phyloP scores from a whole-genome alignment of 2,888 invertebrate genomes.

The Andrena haemorrhoa region DNA sequence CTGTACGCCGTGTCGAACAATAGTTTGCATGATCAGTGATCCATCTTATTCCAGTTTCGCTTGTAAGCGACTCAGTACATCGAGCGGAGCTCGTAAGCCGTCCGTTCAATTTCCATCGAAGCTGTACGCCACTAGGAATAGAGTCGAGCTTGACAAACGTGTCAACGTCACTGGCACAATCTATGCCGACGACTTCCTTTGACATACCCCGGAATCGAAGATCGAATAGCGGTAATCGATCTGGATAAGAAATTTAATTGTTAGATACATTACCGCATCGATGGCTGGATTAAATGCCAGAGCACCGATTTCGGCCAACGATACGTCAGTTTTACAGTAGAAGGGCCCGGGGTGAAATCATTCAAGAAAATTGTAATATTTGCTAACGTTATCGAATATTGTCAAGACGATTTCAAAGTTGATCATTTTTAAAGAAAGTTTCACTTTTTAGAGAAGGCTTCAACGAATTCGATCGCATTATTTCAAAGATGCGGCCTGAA shows the following conservation, averaged over 20 bases:
- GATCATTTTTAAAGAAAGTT: too few species aligned
- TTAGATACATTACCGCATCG: slow-evolving; percentile 31
- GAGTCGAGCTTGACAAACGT: slow-evolving; percentile 45
- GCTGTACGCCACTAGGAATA: slow-evolving; percentile 30
- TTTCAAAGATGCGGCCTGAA: too few species aligned
- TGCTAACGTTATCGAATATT: too few species aligned
- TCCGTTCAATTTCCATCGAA: slow-evolving; percentile 65
- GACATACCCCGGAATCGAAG: slow-evolving; percentile 16
- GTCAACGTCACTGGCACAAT: slow-evolving; percentile 54
- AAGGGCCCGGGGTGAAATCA: slow-evolving; percentile 14
- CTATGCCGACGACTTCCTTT: slow-evolving; percentile 23
- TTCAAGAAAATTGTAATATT: neutral
- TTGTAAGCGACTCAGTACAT: slow-evolving; percentile 68
- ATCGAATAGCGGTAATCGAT: slow-evolving; percentile 29
- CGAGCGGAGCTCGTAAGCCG: slow-evolving; percentile 57
- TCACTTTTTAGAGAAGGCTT: too few species aligned
- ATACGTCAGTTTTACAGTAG: neutral
- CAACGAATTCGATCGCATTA: too few species aligned
- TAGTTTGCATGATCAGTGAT: slow-evolving; percentile 66
- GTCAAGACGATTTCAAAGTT: too few species aligned
- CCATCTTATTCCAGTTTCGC: slow-evolving; percentile 64
- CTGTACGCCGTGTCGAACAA: slow-evolving; percentile 62
- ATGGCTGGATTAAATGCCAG: slow-evolving; percentile 24
- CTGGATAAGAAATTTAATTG: slow-evolving; percentile 3
- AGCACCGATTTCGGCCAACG: slow-evolving; percentile 7